phyloP scores from a whole-genome alignment of 2,797 vertebrate species.

The Xiphophorus birchmanni region DNA sequence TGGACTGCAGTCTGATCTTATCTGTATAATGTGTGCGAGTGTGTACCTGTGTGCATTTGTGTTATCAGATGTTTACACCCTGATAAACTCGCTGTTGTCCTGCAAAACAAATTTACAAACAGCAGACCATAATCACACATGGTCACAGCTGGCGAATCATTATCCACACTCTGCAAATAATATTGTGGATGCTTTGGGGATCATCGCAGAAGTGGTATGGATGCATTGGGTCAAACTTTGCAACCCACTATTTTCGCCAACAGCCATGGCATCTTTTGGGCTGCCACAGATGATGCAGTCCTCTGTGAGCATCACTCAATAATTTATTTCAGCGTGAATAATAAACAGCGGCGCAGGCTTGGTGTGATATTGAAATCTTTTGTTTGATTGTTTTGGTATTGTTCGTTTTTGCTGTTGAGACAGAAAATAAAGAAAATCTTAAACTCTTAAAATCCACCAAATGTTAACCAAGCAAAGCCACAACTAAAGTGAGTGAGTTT shows the following conservation, averaged over 20 bases:
- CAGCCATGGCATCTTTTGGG: constrained; percentile 30
- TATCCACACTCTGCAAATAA: constrained; percentile 43
- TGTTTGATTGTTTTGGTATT: constrained; percentile 15
- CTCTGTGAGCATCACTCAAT: constrained; percentile 54
- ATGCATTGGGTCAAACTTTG: constrained; percentile 49
- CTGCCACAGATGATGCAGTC: constrained; percentile 25
- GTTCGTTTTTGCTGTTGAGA: constrained; percentile 28
- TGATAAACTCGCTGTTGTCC: constrained; percentile 32
- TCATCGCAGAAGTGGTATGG: constrained; percentile 47
- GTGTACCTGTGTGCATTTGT: constrained; percentile 24
- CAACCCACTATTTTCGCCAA: constrained; percentile 59
- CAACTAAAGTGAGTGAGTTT: not conserved
- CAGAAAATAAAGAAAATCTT: constrained; percentile 29
- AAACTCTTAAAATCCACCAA: constrained; percentile 25
- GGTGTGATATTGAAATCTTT: constrained; percentile 27
- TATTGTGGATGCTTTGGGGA: constrained; percentile 36
- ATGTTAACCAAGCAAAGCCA: constrained; percentile 19
- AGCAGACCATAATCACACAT: constrained; percentile 48
- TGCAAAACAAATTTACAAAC: constrained; percentile 57
- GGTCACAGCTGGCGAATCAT: constrained; percentile 44
- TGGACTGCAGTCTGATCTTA: constrained; percentile 47
- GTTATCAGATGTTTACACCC: constrained; percentile 18
- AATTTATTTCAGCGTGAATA: constrained; percentile 60
- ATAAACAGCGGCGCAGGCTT: constrained; percentile 38
- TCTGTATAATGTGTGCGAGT: constrained; percentile 38